Evolutionary conservation across 2,113 vertebrate species (phyloP).

Genomic region (Ictidomys tridecemlineatus): DNA sequence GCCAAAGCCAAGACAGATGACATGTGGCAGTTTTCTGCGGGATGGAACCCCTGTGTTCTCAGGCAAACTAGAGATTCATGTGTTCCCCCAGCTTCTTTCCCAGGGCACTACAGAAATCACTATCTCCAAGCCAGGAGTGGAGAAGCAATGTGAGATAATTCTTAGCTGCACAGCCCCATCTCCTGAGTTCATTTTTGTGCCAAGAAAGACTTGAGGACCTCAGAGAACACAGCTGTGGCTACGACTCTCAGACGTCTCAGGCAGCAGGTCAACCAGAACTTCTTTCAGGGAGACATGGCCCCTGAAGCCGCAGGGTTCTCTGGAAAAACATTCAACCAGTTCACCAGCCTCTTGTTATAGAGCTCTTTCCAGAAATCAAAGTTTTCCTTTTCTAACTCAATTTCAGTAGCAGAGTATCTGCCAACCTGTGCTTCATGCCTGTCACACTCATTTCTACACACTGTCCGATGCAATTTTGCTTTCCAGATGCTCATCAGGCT

Average conservation of each 20-base stretch:
- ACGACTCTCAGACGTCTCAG: neutral
- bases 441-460: neutral
- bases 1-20: neutral
- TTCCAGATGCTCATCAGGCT: too few relatives aligned
- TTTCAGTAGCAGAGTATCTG: neutral
- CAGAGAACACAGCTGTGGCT: neutral
- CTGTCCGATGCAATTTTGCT: rapidly evolving
- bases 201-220: neutral
- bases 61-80: conserved; percentile 58
- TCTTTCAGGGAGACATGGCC: rapidly evolving
- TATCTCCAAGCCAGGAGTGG: neutral
- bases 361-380: neutral
- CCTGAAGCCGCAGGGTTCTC: neutral
- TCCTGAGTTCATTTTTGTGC: too few relatives aligned
- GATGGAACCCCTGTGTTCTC: neutral
- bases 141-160: neutral
- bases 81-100: neutral
- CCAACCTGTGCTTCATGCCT: rapidly evolving
- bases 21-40: neutral
- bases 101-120: neutral
- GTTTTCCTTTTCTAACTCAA: too few relatives aligned
- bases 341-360: rapidly evolving
- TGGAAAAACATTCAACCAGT: rapidly evolving
- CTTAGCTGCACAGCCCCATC: rapidly evolving
- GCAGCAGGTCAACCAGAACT: rapidly evolving